phyloP scores from a whole-genome alignment of 2,797 vertebrate species.

The Sus cebifrons region DNA sequence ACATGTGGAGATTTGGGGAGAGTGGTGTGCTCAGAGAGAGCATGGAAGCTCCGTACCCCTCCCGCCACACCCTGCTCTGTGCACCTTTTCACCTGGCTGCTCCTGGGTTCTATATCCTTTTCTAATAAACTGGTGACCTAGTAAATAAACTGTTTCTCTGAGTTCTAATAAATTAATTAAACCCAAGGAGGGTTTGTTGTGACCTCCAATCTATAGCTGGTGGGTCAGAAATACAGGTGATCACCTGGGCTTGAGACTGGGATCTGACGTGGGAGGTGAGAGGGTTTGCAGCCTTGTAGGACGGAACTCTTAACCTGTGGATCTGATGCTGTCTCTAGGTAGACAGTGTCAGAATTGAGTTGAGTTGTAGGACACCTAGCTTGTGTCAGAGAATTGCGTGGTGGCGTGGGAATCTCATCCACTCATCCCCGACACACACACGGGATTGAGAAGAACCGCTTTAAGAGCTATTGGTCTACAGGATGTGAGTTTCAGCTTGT shows the following conservation, averaged over 20 bases:
- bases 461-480: rapidly evolving
- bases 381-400: background rate
- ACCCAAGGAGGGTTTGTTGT: background rate
- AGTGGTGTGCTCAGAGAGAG: background rate
- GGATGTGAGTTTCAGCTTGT: background rate
- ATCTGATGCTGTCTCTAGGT: background rate
- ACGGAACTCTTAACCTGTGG: background rate
- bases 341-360: background rate
- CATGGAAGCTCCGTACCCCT: background rate
- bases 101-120: background rate
- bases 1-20: background rate
- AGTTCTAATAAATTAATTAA: background rate
- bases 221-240: background rate
- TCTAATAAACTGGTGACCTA: background rate
- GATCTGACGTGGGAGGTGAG: background rate
- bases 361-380: background rate
- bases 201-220: background rate
- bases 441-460: background rate
- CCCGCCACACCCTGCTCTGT: background rate
- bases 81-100: background rate
- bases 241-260: background rate
- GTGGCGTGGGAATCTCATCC: background rate
- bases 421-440: background rate
- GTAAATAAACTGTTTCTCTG: background rate
- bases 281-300: background rate